These are phyloP conservation scores for Drosophila takahashii DNA, from an alignment of 1,140 invertebrate species.

Conservation along the genomic window DNA sequence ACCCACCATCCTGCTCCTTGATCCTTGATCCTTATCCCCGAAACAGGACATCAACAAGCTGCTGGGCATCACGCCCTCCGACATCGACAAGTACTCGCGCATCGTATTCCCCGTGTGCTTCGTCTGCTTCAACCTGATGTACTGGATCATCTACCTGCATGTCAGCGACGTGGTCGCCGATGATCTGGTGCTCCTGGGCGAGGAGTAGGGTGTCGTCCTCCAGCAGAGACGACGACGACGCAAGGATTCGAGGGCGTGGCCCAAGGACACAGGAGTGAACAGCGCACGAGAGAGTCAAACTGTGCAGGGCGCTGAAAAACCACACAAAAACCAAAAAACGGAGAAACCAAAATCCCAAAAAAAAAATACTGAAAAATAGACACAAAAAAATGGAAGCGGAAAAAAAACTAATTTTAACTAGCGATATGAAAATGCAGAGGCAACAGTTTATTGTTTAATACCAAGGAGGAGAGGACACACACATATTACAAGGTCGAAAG, in stretches of 20 bases:
- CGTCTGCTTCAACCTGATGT: conserved; percentile 98
- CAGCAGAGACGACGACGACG: background rate
- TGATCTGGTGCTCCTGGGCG: conserved; percentile 94
- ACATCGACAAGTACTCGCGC: conserved; percentile 98
- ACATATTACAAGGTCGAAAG: conserved; percentile 72
- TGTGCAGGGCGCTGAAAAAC: conserved; percentile 75
- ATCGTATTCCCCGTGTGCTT: conserved; percentile 98
- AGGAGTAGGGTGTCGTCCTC: conserved; percentile 85
- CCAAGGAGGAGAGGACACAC: conserved; percentile 50
- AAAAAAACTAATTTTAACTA: conserved; percentile 80
- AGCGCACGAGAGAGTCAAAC: conserved; percentile 79
- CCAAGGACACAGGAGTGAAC: conserved; percentile 44
- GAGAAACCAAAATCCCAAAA: conserved; percentile 23
- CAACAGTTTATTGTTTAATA: conserved; percentile 79
- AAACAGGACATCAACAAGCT: conserved; percentile 93
- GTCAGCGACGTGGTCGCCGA: conserved; percentile 97
- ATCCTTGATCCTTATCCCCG: background rate
- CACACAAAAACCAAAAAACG: conserved; percentile 38
- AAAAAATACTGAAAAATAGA: conserved; percentile 33
- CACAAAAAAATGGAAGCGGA: conserved; percentile 44
- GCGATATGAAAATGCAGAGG: conserved; percentile 63
- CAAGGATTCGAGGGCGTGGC: conserved; percentile 14
- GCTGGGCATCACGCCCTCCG: conserved; percentile 95
- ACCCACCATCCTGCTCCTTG: background rate
- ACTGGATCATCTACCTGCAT: conserved; percentile 98